Evolutionary conservation across 2,888 invertebrate genomes (phyloP).

Genomic region (Ennomos fuscantarius): DNA sequence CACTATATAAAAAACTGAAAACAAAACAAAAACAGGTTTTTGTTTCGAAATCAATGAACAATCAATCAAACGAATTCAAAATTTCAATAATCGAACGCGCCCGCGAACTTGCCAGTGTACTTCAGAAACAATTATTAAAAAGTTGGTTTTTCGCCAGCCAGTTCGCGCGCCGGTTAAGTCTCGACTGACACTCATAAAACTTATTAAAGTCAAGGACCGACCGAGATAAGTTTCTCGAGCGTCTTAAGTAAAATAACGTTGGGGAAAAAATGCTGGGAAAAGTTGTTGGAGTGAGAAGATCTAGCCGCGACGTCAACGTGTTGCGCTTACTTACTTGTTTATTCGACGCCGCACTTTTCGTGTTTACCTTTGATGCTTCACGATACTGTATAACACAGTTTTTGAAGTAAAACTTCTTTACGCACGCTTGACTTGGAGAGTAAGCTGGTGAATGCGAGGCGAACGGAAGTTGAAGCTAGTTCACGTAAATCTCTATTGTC

Average conservation of each 20-base stretch:
- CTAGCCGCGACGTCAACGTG: constrained; percentile 64
- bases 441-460: too few relatives aligned
- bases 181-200: constrained; percentile 84
- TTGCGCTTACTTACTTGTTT: constrained; percentile 66
- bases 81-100: constrained; percentile 78
- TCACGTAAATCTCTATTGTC: too few relatives aligned
- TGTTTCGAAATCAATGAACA: constrained; percentile 58
- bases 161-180: constrained; percentile 82
- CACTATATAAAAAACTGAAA: constrained; percentile 17
- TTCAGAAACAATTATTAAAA: constrained; percentile 83
- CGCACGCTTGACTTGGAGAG: too few relatives aligned
- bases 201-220: constrained; percentile 85
- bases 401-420: constrained; percentile 4
- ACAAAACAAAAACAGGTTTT: constrained; percentile 34
- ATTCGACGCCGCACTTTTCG: constrained; percentile 56
- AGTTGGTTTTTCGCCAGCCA: constrained; percentile 79
- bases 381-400: constrained; percentile 17
- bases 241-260: constrained; percentile 84
- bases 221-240: constrained; percentile 81
- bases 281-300: constrained; percentile 72
- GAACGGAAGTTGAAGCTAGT: too few relatives aligned
- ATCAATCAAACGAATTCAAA: constrained; percentile 64
- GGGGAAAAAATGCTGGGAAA: constrained; percentile 78
- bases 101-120: constrained; percentile 65
- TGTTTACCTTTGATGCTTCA: constrained; percentile 43